phyloP scores from a whole-genome alignment of 1,140 invertebrate genomes.

The Leptonema lineaticorne region DNA sequence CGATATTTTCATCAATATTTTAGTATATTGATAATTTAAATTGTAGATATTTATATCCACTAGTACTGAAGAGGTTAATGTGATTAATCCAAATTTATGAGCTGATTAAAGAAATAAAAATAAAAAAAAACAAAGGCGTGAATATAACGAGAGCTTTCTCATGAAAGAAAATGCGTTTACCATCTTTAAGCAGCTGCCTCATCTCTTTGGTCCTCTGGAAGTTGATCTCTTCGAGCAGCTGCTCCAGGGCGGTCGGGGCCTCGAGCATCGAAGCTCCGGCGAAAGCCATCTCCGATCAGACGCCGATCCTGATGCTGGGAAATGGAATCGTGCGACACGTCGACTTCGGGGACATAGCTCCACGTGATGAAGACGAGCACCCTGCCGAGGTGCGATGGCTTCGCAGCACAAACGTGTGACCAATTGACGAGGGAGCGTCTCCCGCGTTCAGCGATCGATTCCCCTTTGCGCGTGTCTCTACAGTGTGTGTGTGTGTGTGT shows the following conservation, averaged over 20 bases:
- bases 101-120: too few species aligned
- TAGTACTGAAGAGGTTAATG: too few species aligned
- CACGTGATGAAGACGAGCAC: too few species aligned
- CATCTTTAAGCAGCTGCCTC: conserved; percentile 81
- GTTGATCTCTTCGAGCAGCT: conserved; percentile 85
- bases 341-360: neutral
- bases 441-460: conserved; percentile 7
- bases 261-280: conserved; percentile 60
- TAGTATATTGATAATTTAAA: too few species aligned
- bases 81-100: too few species aligned
- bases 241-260: conserved; percentile 76
- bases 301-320: neutral
- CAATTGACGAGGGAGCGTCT: neutral
- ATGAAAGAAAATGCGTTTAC: too few species aligned
- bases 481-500: too few species aligned
- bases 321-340: neutral
- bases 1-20: too few species aligned
- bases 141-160: too few species aligned
- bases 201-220: conserved; percentile 89
- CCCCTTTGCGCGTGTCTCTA: neutral
- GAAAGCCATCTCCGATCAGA: conserved; percentile 44
- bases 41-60: too few species aligned
- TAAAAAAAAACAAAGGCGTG: too few species aligned
- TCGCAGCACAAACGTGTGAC: neutral
- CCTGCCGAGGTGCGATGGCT: neutral